These are phyloP conservation scores for Phortica magna DNA, from an alignment of 2,888 invertebrate species.

Conservation along the genomic window DNA sequence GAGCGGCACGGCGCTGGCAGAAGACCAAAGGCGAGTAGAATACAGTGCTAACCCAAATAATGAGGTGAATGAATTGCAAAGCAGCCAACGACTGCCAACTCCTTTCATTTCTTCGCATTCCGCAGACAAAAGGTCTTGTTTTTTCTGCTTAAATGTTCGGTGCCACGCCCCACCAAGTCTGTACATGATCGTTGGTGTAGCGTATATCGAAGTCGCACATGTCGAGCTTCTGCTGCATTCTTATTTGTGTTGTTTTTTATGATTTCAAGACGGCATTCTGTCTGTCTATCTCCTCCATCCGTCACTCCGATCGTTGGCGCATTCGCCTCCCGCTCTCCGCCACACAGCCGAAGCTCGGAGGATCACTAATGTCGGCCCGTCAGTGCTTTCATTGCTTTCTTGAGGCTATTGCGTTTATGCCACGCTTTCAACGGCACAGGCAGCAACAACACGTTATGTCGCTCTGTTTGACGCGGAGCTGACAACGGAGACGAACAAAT, in stretches of 20 bases:
- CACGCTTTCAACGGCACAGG: not conserved
- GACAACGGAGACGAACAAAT: too few species aligned
- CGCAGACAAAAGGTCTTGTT: too few species aligned
- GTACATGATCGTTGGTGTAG: too few species aligned
- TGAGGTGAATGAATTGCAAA: constrained; percentile 4
- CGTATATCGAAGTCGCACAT: too few species aligned
- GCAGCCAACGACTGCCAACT: not conserved
- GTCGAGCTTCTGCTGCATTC: too few species aligned
- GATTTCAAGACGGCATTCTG: not conserved
- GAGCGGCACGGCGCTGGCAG: too few species aligned
- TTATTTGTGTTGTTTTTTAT: too few species aligned
- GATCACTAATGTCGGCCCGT: not conserved
- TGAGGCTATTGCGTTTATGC: not conserved
- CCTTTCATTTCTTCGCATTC: too few species aligned
- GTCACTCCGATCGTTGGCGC: not conserved
- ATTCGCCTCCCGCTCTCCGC: too few species aligned
- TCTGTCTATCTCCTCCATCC: not conserved
- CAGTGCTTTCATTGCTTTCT: not conserved
- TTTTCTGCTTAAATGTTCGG: too few species aligned
- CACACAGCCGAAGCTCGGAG: not conserved
- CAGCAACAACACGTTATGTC: not conserved
- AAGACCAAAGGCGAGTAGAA: not conserved
- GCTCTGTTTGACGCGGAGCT: too few species aligned
- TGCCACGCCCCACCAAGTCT: too few species aligned
- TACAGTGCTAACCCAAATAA: not conserved